These are phyloP conservation scores for Nephila pilipes DNA, from an alignment of 1,140 invertebrate genomes.

Conservation along the genomic window DNA sequence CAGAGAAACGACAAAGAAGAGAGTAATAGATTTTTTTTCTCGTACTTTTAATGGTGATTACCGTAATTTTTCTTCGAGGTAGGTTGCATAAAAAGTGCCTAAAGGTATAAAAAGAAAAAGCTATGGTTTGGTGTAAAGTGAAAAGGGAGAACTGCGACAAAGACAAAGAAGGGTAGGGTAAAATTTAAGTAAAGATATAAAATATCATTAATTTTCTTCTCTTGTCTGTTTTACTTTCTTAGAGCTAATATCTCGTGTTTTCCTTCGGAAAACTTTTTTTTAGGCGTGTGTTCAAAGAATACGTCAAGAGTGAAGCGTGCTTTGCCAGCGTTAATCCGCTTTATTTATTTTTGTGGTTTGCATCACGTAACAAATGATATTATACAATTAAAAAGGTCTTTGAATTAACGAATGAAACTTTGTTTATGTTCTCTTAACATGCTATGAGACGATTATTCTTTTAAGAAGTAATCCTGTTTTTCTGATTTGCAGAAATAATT, in stretches of 20 bases:
- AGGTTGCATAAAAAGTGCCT: conserved; percentile 8
- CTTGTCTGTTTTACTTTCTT: neutral
- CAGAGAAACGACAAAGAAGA: conserved; percentile 11
- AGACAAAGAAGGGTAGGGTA: neutral
- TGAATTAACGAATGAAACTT: too few species aligned
- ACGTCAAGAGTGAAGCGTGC: neutral
- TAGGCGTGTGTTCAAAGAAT: too few species aligned
- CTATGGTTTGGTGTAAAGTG: neutral
- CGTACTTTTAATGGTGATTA: conserved; percentile 50
- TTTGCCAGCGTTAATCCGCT: neutral
- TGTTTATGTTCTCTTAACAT: too few species aligned
- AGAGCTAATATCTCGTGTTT: neutral
- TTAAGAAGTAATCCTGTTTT: too few species aligned
- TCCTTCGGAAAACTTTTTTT: too few species aligned
- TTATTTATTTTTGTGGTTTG: too few species aligned
- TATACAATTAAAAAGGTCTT: too few species aligned
- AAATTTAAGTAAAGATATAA: conserved; percentile 33
- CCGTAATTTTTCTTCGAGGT: conserved; percentile 61
- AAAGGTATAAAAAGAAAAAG: conserved; percentile 11
- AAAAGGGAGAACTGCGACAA: neutral
- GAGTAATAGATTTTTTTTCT: conserved; percentile 66
- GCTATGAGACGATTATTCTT: too few species aligned
- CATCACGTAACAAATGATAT: too few species aligned
- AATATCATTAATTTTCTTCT: neutral
- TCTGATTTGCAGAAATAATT: too few species aligned